phyloP scores from a whole-genome alignment of 2,888 invertebrate species.

The Shargacucullia verbasci region DNA sequence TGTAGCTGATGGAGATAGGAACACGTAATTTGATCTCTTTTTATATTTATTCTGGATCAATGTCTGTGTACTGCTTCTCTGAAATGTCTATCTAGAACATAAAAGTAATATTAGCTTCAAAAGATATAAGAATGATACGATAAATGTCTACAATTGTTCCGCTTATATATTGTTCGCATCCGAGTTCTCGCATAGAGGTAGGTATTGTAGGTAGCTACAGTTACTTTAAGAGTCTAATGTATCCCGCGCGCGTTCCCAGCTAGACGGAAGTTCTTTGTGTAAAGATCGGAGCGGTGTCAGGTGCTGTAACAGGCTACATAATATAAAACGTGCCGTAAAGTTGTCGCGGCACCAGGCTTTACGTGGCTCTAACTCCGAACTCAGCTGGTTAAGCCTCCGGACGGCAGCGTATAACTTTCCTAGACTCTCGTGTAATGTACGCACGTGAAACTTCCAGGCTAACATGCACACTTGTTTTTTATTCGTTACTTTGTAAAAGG shows the following conservation, averaged over 20 bases:
- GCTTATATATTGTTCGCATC: constrained; percentile 11
- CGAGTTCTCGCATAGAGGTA: constrained; percentile 9
- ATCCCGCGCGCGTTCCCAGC: constrained; percentile 36
- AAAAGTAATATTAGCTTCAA: background rate
- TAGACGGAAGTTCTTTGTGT: constrained; percentile 61
- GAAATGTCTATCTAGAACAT: background rate
- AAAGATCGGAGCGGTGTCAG: constrained; percentile 63
- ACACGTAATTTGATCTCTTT: constrained; percentile 5
- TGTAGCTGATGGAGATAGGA: too few species aligned
- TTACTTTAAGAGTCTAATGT: constrained; percentile 37
- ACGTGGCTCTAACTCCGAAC: constrained; percentile 58
- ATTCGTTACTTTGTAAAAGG: constrained; percentile 57
- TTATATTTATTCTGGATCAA: background rate
- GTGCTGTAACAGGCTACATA: constrained; percentile 63
- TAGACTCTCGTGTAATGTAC: constrained; percentile 53
- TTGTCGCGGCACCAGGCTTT: constrained; percentile 58
- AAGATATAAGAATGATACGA: constrained; percentile 14
- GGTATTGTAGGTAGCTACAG: constrained; percentile 13
- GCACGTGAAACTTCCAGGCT: constrained; percentile 53
- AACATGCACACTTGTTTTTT: constrained; percentile 56
- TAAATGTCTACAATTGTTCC: constrained; percentile 23
- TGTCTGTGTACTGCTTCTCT: background rate
- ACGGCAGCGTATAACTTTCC: constrained; percentile 61
- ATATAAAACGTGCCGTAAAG: constrained; percentile 68
- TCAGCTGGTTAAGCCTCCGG: constrained; percentile 59